Conservation (phyloP, 64 coral and sea anemone genomes). For the Dendronephthya gigantea region DNA sequence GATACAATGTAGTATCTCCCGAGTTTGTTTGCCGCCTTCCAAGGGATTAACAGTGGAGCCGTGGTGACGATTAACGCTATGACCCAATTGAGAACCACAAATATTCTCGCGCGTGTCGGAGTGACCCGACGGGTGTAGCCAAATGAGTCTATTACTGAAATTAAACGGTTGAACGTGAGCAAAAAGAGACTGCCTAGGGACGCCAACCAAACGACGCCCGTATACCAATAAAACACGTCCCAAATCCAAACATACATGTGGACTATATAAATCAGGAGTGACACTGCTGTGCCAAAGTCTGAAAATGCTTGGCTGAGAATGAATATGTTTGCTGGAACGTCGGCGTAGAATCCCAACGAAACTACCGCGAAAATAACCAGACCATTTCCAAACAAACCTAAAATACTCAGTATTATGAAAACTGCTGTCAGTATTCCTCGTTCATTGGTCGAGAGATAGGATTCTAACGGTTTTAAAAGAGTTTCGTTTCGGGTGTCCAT, state of each 20-base stretch:
- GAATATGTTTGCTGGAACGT: neutral
- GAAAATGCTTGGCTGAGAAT: slow-evolving; percentile 13
- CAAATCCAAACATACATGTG: slow-evolving; percentile 10
- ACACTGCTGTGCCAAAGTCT: neutral
- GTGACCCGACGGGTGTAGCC: neutral
- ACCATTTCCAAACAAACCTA: neutral
- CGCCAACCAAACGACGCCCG: neutral
- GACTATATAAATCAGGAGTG: neutral
- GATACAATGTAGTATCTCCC: neutral
- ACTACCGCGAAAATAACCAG: neutral
- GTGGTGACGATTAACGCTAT: neutral
- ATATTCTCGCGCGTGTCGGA: neutral
- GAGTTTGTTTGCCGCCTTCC: neutral
- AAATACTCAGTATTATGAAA: neutral
- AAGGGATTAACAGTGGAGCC: neutral
- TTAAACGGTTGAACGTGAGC: neutral
- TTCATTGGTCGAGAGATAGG: neutral
- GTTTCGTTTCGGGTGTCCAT: neutral
- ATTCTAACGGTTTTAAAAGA: neutral
- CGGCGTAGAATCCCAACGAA: neutral
- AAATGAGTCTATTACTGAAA: neutral
- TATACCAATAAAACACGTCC: slow-evolving; percentile 4
- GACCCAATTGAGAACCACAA: neutral
- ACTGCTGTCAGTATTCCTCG: neutral
- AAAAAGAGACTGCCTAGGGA: neutral